These are phyloP conservation scores for Tipula helvola DNA, from an alignment of 2,888 invertebrate species.

Conservation along the genomic window DNA sequence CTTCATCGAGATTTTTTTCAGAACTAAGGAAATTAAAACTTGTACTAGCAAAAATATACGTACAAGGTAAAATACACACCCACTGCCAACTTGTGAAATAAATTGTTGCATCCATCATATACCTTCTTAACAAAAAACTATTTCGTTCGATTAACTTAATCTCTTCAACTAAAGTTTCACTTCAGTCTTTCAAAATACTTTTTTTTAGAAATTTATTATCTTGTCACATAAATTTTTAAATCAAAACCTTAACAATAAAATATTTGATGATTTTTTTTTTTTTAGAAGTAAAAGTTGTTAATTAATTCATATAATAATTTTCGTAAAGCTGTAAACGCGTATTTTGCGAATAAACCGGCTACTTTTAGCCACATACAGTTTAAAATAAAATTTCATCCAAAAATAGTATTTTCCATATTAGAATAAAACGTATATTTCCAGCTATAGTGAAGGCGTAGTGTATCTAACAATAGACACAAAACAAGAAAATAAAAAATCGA, in stretches of 20 bases:
- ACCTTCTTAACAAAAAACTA: not conserved
- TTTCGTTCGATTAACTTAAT: not conserved
- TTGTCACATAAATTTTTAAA: not conserved
- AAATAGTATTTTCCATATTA: not conserved
- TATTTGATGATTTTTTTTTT: not conserved
- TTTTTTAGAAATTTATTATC: not conserved
- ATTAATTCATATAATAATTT: not conserved
- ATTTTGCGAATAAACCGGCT: not conserved
- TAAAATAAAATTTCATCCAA: not conserved
- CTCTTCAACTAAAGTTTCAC: not conserved
- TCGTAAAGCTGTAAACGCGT: not conserved
- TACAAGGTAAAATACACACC: not conserved
- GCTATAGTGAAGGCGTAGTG: not conserved
- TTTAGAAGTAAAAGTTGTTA: not conserved
- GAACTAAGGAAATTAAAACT: too few relatives aligned
- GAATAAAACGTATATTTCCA: not conserved
- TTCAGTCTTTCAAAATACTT: not conserved
- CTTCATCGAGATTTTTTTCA: too few relatives aligned
- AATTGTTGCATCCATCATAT: too few relatives aligned
- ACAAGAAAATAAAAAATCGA: not conserved
- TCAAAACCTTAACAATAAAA: not conserved
- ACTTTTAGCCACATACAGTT: not conserved
- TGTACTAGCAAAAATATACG: too few relatives aligned
- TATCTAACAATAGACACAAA: not conserved
- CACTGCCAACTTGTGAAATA: not conserved